Conservation (phyloP, 2,113 vertebrate genomes). For the Podocnemis expansa region DNA sequence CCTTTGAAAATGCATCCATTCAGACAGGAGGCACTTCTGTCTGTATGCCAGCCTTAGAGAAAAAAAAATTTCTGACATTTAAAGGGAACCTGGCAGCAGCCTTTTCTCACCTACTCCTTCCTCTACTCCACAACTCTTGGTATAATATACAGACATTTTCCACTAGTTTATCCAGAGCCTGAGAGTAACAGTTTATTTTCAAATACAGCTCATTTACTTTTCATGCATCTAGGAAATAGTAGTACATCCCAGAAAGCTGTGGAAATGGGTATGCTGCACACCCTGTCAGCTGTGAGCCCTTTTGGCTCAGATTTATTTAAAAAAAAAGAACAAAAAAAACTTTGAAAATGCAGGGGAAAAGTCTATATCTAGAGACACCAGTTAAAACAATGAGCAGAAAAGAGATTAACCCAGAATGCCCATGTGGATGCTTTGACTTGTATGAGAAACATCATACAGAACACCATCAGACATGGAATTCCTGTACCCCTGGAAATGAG, state of each 20-base stretch:
- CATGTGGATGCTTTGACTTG: background rate
- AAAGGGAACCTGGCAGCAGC: background rate
- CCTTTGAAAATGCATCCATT: background rate
- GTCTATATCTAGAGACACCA: background rate
- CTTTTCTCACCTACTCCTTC: background rate
- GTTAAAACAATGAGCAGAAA: background rate
- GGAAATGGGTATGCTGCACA: background rate
- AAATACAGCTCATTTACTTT: background rate
- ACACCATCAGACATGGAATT: background rate
- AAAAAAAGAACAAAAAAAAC: too few species aligned
- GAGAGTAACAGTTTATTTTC: background rate
- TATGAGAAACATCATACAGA: background rate
- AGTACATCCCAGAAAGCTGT: background rate
- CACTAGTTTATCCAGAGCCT: background rate
- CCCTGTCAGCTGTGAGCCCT: background rate
- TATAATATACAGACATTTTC: background rate
- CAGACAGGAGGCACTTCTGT: background rate
- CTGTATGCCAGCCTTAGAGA: background rate
- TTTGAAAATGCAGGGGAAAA: background rate
- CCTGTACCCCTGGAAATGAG: background rate
- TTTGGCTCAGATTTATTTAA: background rate
- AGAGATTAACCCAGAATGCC: background rate
- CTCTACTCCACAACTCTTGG: background rate
- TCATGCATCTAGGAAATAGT: fast-evolving
- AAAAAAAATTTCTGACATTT: background rate